phyloP scores from a whole-genome alignment of 1,140 invertebrate genomes.

The Holotrichia oblita region DNA sequence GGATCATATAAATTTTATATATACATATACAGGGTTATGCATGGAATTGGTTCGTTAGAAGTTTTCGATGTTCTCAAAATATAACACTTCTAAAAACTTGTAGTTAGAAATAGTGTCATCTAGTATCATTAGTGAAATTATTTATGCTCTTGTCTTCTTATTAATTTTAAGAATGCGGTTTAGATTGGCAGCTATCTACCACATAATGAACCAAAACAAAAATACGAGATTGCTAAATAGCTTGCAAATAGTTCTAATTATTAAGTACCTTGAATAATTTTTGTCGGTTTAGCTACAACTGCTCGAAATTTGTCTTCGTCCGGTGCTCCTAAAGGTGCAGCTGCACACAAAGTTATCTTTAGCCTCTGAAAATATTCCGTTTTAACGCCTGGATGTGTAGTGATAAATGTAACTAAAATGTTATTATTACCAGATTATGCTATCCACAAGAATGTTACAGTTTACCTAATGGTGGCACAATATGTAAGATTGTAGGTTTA shows the following conservation, averaged over 20 bases:
- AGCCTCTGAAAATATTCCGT: constrained; percentile 67
- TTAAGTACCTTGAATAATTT: constrained; percentile 59
- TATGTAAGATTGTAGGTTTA: constrained; percentile 66
- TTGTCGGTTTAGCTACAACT: constrained; percentile 57
- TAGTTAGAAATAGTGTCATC: no score
- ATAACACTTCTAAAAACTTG: no score
- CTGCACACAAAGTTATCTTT: constrained; percentile 68
- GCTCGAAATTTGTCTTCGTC: constrained; percentile 68
- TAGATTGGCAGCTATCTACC: no score
- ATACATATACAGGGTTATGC: no score
- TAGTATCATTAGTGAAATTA: no score
- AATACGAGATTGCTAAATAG: no score
- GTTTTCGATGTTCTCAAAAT: no score
- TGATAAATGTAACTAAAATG: constrained; percentile 73
- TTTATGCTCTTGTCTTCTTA: no score
- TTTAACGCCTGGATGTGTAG: constrained; percentile 69
- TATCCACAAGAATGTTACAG: not conserved
- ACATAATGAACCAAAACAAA: constrained; percentile 55
- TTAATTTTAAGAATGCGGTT: no score
- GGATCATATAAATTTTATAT: no score
- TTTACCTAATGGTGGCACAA: constrained; percentile 71
- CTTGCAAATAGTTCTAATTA: no score
- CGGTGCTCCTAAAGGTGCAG: constrained; percentile 73
- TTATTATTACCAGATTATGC: not conserved
- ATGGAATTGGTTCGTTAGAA: no score